phyloP scores from a whole-genome alignment of 2,113 vertebrate species.

The Pedionomus torquatus region DNA sequence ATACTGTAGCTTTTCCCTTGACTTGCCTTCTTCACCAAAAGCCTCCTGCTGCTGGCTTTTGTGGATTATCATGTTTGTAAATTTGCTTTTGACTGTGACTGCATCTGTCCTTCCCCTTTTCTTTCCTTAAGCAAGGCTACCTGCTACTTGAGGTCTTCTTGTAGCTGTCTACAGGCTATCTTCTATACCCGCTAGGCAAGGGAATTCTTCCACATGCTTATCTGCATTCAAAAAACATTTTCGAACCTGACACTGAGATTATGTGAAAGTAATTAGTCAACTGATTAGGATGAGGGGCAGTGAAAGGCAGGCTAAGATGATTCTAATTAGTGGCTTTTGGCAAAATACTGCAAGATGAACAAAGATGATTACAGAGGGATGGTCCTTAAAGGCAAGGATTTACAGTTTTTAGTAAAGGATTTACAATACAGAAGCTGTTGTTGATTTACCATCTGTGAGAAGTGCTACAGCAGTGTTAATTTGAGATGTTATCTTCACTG shows the following conservation, averaged over 20 bases:
- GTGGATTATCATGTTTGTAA: background rate
- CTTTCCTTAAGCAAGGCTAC: background rate
- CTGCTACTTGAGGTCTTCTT: background rate
- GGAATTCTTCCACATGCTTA: background rate
- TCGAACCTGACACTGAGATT: background rate
- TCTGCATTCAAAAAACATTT: background rate
- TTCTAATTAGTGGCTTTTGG: constrained; percentile 62
- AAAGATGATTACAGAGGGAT: constrained; percentile 41
- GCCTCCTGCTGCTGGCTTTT: background rate
- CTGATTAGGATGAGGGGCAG: constrained; percentile 36
- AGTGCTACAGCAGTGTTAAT: background rate
- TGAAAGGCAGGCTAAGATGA: constrained; percentile 43
- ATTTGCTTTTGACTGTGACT: background rate
- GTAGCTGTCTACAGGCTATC: background rate
- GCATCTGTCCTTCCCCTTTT: background rate
- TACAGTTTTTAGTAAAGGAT: constrained; percentile 48
- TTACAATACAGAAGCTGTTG: constrained; percentile 30
- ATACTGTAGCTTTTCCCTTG: background rate
- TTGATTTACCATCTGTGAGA: constrained; percentile 39
- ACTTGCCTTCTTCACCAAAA: background rate
- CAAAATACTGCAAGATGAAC: constrained; percentile 15
- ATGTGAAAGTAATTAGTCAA: constrained; percentile 38
- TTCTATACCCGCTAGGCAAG: background rate
- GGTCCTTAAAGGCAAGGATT: constrained; percentile 37
- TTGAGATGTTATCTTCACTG: background rate